A percentile compares a stretch with the other conserved stretches of the same genome.
These are phyloP conservation scores for Chlorodrepanis virens DNA, from an alignment of 2,113 vertebrate species.

Conservation along the genomic window DNA sequence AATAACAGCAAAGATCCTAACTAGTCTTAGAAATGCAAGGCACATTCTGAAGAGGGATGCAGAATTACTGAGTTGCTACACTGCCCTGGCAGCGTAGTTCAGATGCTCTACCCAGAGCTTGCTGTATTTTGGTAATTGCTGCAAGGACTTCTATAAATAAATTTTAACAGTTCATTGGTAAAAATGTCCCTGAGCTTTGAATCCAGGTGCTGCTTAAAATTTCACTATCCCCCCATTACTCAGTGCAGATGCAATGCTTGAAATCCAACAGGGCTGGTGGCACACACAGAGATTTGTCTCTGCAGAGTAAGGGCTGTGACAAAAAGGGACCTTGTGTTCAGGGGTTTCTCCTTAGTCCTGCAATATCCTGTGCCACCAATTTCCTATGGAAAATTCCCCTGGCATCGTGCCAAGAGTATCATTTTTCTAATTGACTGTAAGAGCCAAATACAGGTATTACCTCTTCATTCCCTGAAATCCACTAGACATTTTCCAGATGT, in stretches of 20 bases:
- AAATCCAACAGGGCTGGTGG: neutral
- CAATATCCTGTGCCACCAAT: neutral
- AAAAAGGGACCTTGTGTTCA: neutral
- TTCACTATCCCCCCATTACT: neutral
- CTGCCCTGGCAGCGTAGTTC: accelerated
- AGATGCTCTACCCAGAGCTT: neutral
- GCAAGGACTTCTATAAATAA: neutral
- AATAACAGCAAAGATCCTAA: neutral
- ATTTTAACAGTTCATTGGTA: neutral
- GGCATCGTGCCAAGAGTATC: neutral
- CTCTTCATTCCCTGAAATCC: neutral
- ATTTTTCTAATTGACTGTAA: neutral
- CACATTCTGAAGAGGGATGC: neutral
- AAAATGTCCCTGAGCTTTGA: neutral
- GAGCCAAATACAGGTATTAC: constrained; percentile 8
- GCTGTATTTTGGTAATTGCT: neutral
- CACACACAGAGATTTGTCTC: neutral
- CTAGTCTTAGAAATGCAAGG: neutral
- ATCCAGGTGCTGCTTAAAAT: neutral
- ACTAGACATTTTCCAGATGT: neutral
- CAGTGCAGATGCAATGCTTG: neutral
- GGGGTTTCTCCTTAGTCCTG: neutral
- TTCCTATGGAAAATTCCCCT: neutral
- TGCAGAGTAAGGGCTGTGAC: neutral
- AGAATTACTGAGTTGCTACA: neutral